Percentiles rank a stretch among this genome's conserved stretches.
Conservation (phyloP, 1,140 invertebrate species). For the Vanessa tameamea region DNA sequence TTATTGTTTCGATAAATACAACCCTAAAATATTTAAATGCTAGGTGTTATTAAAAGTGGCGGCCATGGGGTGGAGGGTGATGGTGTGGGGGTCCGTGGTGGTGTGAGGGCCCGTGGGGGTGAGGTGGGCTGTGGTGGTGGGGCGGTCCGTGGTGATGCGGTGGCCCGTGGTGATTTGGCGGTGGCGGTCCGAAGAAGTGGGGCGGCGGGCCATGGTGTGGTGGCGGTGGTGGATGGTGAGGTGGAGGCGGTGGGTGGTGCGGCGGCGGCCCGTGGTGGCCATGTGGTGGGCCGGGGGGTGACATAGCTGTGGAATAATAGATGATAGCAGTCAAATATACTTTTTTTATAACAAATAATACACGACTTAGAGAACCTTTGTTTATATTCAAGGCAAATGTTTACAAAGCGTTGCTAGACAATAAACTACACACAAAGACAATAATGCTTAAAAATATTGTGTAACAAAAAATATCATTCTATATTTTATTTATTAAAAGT, state of each 20-base stretch:
- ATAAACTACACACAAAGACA: not conserved
- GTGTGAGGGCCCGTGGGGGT: slow-evolving; percentile 42
- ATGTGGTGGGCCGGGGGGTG: slow-evolving; percentile 1
- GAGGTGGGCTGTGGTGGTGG: slow-evolving; percentile 38
- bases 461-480: no score
- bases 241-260: slow-evolving; percentile 3
- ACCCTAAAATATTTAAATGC: not conserved
- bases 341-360: not conserved
- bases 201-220: slow-evolving; percentile 3
- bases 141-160: slow-evolving; percentile 7
- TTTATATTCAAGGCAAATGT: not conserved
- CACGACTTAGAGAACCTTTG: not conserved
- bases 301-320: slow-evolving; percentile 4
- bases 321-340: not conserved
- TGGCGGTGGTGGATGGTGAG: slow-evolving; percentile 5
- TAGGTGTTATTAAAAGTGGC: not conserved
- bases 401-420: slow-evolving; percentile 4
- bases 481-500: not conserved
- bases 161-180: not conserved
- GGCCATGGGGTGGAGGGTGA: slow-evolving; percentile 23
- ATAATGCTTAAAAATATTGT: no score
- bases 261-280: slow-evolving; percentile 1
- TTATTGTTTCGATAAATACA: no score
- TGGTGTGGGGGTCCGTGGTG: slow-evolving; percentile 29
- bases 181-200: not conserved